Percentiles rank a stretch among this genome's conserved stretches.
phyloP scores from a whole-genome alignment of 2,888 invertebrate genomes.

The Melangyna quadrimaculata region DNA sequence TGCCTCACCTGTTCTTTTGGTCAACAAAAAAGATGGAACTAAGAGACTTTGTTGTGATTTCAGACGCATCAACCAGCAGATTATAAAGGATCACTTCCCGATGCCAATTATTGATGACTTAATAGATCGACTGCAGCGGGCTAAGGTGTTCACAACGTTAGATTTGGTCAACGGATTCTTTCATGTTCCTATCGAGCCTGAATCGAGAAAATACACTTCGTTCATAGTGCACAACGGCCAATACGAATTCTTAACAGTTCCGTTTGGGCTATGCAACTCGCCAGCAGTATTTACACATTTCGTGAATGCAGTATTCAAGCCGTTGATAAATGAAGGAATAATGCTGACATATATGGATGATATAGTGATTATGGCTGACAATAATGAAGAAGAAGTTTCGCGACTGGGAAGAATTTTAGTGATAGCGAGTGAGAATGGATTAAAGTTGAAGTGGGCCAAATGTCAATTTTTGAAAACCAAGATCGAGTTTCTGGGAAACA shows the following conservation, averaged over 20 bases:
- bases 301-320: background rate
- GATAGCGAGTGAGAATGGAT: background rate
- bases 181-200: constrained; percentile 71
- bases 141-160: constrained; percentile 70
- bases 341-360: background rate
- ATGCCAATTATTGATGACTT: constrained; percentile 64
- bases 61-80: constrained; percentile 63
- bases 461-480: constrained; percentile 38
- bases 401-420: background rate
- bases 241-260: constrained; percentile 57
- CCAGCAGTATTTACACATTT: background rate
- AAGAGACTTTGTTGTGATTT: constrained; percentile 70
- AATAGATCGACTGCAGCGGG: constrained; percentile 58
- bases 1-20: constrained; percentile 46
- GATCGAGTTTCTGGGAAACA: constrained; percentile 32
- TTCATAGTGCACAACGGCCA: constrained; percentile 72
- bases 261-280: background rate
- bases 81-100: constrained; percentile 67
- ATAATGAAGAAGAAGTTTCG: background rate
- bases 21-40: constrained; percentile 60
- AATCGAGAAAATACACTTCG: constrained; percentile 72
- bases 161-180: constrained; percentile 73
- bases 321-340: background rate
- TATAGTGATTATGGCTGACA: background rate
- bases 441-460: constrained; percentile 5